phyloP scores from a whole-genome alignment of 2,113 vertebrate species.

The Plecturocebus donacophilus region DNA sequence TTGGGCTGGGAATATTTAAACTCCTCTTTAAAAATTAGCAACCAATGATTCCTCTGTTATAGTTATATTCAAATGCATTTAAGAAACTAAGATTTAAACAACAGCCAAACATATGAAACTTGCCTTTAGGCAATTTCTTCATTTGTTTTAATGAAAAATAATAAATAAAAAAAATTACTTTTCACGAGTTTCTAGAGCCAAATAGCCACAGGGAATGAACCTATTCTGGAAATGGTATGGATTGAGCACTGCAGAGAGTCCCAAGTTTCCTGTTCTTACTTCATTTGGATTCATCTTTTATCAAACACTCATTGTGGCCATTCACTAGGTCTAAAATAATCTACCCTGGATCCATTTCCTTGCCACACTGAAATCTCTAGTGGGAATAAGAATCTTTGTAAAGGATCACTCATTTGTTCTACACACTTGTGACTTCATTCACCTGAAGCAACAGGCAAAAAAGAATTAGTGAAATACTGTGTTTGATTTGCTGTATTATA shows the following conservation, averaged over 20 bases:
- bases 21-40: neutral
- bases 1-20: neutral
- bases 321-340: neutral
- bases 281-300: neutral
- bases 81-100: neutral
- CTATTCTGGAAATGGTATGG: accelerated
- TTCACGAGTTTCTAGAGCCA: neutral
- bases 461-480: neutral
- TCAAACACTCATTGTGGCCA: neutral
- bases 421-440: neutral
- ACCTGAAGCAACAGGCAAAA: neutral
- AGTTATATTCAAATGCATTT: neutral
- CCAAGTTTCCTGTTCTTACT: neutral
- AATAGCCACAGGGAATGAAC: neutral
- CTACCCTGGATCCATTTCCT: neutral
- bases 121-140: neutral
- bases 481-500: neutral
- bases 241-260: neutral
- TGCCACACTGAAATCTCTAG: neutral
- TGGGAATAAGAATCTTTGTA: neutral
- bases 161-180: neutral
- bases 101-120: neutral
- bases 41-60: neutral
- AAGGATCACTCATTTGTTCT: neutral
- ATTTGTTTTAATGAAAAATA: neutral